Percentiles rank a stretch among this genome's conserved stretches.
Conservation (phyloP, 2,888 invertebrate genomes). For the Spatulosminthurus flaviceps region DNA sequence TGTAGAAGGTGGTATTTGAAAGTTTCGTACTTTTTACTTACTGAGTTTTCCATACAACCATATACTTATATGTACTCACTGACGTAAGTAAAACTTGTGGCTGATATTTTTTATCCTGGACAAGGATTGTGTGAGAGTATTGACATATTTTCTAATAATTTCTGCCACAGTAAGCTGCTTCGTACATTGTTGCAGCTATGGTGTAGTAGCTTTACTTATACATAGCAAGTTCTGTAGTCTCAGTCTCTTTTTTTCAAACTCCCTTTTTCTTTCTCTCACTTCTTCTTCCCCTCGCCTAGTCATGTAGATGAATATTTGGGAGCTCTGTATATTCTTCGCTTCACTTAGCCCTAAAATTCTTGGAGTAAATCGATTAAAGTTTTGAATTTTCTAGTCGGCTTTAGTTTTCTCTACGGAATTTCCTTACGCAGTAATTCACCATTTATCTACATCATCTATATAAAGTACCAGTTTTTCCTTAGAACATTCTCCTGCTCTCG, state of each 20-base stretch:
- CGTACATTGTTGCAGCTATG: not conserved
- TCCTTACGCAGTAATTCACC: not conserved
- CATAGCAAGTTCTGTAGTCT: too few species aligned
- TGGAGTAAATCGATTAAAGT: conserved; percentile 7
- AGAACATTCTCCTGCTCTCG: too few species aligned
- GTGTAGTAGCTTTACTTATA: not conserved
- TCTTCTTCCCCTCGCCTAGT: not conserved
- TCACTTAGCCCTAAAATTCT: conserved; percentile 8
- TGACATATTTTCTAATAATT: conserved; percentile 1
- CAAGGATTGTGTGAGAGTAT: not conserved
- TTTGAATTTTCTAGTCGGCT: not conserved
- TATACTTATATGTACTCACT: too few species aligned
- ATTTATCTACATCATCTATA: not conserved
- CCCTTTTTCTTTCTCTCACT: not conserved
- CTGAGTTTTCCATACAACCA: too few species aligned
- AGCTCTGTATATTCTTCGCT: not conserved
- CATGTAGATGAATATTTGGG: not conserved
- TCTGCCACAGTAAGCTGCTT: not conserved
- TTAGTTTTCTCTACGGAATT: not conserved
- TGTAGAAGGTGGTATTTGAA: too few species aligned
- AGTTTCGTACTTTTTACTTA: too few species aligned
- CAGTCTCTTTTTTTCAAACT: not conserved
- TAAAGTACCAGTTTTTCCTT: too few species aligned
- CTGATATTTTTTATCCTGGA: not conserved
- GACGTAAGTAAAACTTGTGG: too few species aligned